These are phyloP conservation scores for Cyrtorhinus lividipennis DNA, from an alignment of 1,140 invertebrate genomes.

Conservation along the genomic window DNA sequence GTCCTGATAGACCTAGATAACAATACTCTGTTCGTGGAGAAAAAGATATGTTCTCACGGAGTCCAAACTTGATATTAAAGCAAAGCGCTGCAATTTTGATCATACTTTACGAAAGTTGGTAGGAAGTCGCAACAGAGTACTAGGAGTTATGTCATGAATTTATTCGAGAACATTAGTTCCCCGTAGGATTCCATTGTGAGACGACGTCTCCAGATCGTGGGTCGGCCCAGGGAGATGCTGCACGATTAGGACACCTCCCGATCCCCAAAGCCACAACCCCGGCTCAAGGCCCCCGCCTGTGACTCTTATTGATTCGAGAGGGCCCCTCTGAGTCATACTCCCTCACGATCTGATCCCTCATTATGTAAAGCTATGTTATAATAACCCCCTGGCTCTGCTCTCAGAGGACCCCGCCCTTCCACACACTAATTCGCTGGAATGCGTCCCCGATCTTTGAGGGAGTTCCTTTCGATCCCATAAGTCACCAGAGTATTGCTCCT, in stretches of 20 bases:
- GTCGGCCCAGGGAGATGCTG: neutral
- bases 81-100: too few species aligned
- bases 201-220: neutral
- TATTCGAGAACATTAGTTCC: neutral
- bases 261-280: neutral
- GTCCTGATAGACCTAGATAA: too few species aligned
- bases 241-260: neutral
- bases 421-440: slow-evolving; percentile 1
- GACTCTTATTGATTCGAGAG: slow-evolving; percentile 5
- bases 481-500: neutral
- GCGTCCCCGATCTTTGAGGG: neutral
- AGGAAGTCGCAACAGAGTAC: too few species aligned
- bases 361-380: slow-evolving; percentile 10
- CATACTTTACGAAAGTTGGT: too few species aligned
- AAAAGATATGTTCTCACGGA: too few species aligned
- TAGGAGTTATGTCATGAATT: neutral
- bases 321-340: neutral
- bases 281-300: neutral
- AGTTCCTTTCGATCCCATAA: neutral
- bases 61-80: too few species aligned
- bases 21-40: too few species aligned
- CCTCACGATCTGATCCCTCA: slow-evolving; percentile 9
- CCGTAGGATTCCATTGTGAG: neutral
- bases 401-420: neutral
- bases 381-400: neutral